Conservation (phyloP, 2,797 vertebrate genomes). For the Melanotaenia parkinsoni region DNA sequence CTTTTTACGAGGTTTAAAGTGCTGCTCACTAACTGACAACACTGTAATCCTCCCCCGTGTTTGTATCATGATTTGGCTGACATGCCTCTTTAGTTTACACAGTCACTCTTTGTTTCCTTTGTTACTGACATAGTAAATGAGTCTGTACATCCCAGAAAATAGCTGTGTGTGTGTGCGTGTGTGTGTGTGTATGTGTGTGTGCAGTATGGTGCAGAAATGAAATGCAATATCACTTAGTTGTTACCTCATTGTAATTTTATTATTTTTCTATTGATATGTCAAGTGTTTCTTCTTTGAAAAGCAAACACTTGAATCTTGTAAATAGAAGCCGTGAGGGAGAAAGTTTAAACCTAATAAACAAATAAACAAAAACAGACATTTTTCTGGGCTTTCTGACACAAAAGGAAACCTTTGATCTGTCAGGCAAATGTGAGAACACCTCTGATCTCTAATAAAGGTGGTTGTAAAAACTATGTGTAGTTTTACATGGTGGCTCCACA, state of each 20-base stretch:
- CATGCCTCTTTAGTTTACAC: constrained; percentile 37
- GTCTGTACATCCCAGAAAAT: background rate
- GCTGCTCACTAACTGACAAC: constrained; percentile 16
- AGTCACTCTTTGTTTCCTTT: constrained; percentile 37
- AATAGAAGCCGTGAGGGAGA: background rate
- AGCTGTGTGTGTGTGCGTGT: background rate
- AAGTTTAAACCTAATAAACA: background rate
- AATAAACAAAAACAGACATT: no score
- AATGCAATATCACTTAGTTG: background rate
- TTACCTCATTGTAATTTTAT: no score
- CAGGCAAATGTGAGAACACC: background rate
- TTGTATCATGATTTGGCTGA: constrained; percentile 65
- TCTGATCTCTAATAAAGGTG: background rate
- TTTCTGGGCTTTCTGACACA: no score
- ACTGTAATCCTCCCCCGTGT: constrained; percentile 59
- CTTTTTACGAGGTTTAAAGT: constrained; percentile 55
- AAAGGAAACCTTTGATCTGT: background rate
- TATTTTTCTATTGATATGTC: background rate
- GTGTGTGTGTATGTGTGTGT: background rate
- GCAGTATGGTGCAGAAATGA: background rate
- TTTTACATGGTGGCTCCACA: background rate
- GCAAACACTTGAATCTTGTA: background rate
- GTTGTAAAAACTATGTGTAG: no score
- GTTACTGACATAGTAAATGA: constrained; percentile 3
- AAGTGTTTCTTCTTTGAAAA: background rate